Base-by-base conservation (phyloP, 2,113 vertebrate genomes). In the Gadus chalcogrammus region DNA sequence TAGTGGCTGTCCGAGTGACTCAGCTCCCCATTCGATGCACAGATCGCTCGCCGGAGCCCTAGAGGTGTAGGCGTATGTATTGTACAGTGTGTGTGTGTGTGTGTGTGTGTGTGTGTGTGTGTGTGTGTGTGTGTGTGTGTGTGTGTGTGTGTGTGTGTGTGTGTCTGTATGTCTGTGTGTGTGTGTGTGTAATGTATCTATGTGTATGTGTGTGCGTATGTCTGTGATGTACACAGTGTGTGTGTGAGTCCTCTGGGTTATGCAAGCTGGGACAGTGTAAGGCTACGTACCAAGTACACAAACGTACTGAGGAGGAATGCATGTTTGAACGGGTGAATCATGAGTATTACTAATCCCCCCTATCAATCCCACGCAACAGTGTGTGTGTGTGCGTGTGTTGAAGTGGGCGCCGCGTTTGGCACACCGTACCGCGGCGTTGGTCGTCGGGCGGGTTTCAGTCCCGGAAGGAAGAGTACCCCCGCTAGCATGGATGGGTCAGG, bases 1-100 rank as follows among this genome's bases (percentile, higher is more conserved):
- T 55, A 79, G 71, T 52, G 52, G 31, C 62, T 68, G 74, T 79
- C 59, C 64, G 58, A 4, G 38, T 79, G 80, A 83, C 72, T 85
- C 78, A 82, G 35, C 20, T 24, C 64, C 16, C 76, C 71, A 74
- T 70, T 85, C 68, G 75, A 56, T 60, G 28, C 35, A 75, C n/a
- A 64, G 61, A 78, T 74, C 81, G 67, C 20, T 42, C 73, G 69
- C 83, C 79, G 68, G 74, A 67, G 64, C 71, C 63, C 61, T 18
- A 15, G 61, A 55, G 53, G 53, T 55, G 53, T 35, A 35, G 31
- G 31, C 31, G 31, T 24, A 24, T 61, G 18, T 27, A 62, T 9
- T 5, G 38, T 16, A 55, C 15, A 17, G 15, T 15, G 62, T 35
- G 62, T 16, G 20, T 62, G 24, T 62, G 15, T 27, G 24, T 62